Base-by-base conservation (phyloP, 2,113 vertebrate genomes). In the Sceloporus tristichus region DNA sequence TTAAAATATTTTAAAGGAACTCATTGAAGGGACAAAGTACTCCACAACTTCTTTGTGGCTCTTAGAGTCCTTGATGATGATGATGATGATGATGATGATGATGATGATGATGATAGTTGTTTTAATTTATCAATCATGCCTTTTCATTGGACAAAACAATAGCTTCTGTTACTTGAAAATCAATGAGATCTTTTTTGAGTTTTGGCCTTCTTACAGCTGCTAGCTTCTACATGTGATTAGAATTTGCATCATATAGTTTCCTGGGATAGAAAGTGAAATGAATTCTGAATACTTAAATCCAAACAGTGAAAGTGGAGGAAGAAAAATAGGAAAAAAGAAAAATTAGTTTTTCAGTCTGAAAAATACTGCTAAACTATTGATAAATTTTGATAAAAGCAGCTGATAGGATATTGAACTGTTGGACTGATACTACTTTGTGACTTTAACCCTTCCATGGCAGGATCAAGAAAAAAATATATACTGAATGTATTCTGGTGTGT, bases 1-100 rank as follows among this genome's bases (percentile, higher is more conserved):
- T 19, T 73, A 90, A 87, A n/a, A 6, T 62, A 66, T 56, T 42
- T 73, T 70, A 34, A 77, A 83, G 18, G 9, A 85, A 34, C 70
- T 85, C 53, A 1, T 25, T 0, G 9, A 6, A 38, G 73, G 56
- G 84, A 85, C 74, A 86, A 79, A 48, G 0, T 0, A 0, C 11
- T 40, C 53, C 2, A n/a, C 34, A 2, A 71, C 19, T 0, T 70
- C 34, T 79, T 8, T 38, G 29, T 71, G 9, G n/a, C 23, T 59
- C 42, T 40, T 53, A 66, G 34, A 1, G 21, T 7, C 10, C 9
- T 0, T 21, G 18, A 14, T 53, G 23, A 65, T 34, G 19, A 62
- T 77, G 21, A 59, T 85, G 27, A 27, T 70, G 34, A 34, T 34
- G 34, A 34, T 34, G 21, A 59, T 85, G 27, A 27, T 70, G 34